Percentiles rank a stretch among this genome's conserved stretches.
These are phyloP conservation scores for Harlomillsia oculata DNA, from an alignment of 1,140 invertebrate species.

Conservation along the genomic window DNA sequence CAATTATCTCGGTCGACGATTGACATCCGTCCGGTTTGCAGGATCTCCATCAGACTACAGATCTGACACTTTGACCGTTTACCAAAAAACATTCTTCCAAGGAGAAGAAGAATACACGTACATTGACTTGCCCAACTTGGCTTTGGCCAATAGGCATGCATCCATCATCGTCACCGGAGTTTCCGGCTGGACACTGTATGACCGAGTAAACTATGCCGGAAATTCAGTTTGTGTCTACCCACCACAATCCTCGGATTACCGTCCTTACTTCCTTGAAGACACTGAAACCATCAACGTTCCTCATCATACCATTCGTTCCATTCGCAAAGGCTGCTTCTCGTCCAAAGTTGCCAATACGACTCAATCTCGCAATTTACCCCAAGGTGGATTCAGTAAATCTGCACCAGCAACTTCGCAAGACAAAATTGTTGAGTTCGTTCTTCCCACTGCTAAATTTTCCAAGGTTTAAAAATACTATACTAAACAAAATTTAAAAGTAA, in stretches of 20 bases:
- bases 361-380: too few species aligned
- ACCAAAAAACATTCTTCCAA: conserved; percentile 28
- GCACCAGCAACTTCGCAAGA: too few species aligned
- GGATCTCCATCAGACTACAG: conserved; percentile 25
- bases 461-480: too few species aligned
- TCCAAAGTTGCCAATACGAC: too few species aligned
- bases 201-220: conserved; percentile 20
- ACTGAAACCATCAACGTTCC: conserved; percentile 5
- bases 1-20: conserved; percentile 3
- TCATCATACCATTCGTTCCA: conserved; percentile 10
- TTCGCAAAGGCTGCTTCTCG: conserved; percentile 25
- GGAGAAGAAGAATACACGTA: conserved; percentile 22
- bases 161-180: conserved; percentile 22
- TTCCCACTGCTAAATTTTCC: too few species aligned
- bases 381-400: too few species aligned
- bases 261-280: conserved; percentile 14
- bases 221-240: conserved; percentile 20
- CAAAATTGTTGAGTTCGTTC: too few species aligned
- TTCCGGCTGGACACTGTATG: conserved; percentile 28
- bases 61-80: conserved; percentile 32
- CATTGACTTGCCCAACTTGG: conserved; percentile 10
- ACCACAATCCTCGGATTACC: neutral
- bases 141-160: neutral
- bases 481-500: too few species aligned
- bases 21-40: conserved; percentile 29